phyloP scores from a whole-genome alignment of 2,888 invertebrate species.

The Caenorhabditis sp. region DNA sequence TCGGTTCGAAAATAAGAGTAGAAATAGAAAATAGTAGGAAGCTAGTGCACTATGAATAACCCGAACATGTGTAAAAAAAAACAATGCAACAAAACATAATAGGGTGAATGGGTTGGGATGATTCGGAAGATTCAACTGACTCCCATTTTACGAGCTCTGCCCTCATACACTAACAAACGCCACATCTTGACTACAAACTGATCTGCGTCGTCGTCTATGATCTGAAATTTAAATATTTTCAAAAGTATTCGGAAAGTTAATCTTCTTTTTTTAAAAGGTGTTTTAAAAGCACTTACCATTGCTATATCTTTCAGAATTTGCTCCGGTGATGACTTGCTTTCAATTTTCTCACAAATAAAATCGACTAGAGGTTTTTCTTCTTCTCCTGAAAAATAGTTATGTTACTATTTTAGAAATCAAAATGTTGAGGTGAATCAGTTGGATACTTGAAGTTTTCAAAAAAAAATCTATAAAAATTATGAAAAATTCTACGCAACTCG shows the following conservation, averaged over 20 bases:
- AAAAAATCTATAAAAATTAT: too few relatives aligned
- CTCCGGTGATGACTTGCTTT: conserved; percentile 90
- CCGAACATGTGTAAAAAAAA: conserved; percentile 3
- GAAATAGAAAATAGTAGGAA: background rate
- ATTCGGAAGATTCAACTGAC: too few relatives aligned
- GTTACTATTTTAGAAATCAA: background rate
- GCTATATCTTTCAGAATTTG: conserved; percentile 96
- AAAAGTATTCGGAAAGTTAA: conserved; percentile 10
- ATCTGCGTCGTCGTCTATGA: conserved; percentile 98
- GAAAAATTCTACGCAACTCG: too few relatives aligned
- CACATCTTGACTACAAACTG: conserved; percentile 99
- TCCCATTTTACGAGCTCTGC: conserved; percentile 76
- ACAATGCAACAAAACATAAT: background rate
- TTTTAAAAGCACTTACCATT: conserved; percentile 90
- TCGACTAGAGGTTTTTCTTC: conserved; percentile 97
- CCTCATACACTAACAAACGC: conserved; percentile 97
- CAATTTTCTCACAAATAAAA: conserved; percentile 97
- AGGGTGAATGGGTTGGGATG: background rate
- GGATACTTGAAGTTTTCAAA: too few relatives aligned
- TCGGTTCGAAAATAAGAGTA: background rate
- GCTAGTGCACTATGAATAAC: conserved; percentile 1
- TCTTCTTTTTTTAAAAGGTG: too few relatives aligned
- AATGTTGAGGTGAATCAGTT: too few relatives aligned
- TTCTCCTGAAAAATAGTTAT: conserved; percentile 76
- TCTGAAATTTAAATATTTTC: conserved; percentile 76